Base-by-base conservation (phyloP, 2,113 vertebrate genomes). In the Datnioides undecimradiatus region DNA sequence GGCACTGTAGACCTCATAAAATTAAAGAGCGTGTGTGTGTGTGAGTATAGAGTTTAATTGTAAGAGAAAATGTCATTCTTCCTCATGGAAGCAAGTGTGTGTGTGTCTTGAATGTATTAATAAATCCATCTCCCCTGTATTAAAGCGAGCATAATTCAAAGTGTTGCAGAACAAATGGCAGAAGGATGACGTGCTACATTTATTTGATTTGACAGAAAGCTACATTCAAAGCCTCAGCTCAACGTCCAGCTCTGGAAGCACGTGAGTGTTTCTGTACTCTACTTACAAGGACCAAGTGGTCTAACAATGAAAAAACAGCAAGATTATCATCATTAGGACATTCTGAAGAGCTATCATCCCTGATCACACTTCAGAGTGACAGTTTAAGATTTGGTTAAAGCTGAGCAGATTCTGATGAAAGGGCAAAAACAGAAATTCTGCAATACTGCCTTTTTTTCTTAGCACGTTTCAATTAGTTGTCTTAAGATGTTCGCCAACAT, bases 201-300 rank as follows among this genome's bases (percentile, higher is more conserved):
- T 75, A 75, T 83, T 63, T 74, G 55, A 69, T 73, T 75, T 72
- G 66, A 81, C 62, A 33, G 40, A 70, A 38, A 60, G 76, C 66
- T 77, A 72, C 64, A 67, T 52, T 67, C 7, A 79, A 76, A 83
- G 72, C 67, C 48, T 62, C 21, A 0, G 49, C 73, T 76, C 62
- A 40, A 62, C 17, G 41, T 46, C 3, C 4, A 31, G 45, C 73
- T 60, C 34, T 6, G 23, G 27, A 3, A 11, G 21, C 34, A 29
- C 55, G 38, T 76, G 73, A 59, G 68, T 27, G 62, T 74, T 29
- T 77, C 29, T 55, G 52, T 31, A 19, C 52, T 19, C 16, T 10
- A 55, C 29, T 55, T 10, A 55, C 2, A 8, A 55, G 16, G 52
- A 19, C 52, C 25, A 17, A 55, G 33, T 33, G 8, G 27, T 33